Evolutionary conservation across 92 coral and sea anemone genomes (phyloP).

Genomic region (Nematostella vectensis): DNA sequence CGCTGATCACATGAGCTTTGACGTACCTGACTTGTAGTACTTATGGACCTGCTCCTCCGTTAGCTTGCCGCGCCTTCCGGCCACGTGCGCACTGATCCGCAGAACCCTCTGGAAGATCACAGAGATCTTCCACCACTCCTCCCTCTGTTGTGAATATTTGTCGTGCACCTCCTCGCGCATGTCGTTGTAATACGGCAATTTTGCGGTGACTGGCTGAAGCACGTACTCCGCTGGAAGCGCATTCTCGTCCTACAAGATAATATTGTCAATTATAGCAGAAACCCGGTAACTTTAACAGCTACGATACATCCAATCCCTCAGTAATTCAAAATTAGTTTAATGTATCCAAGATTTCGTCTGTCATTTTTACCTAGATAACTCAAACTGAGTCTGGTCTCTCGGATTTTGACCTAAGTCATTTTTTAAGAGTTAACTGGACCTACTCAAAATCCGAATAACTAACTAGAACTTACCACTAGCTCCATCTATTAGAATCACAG

Average conservation of each 20-base stretch:
- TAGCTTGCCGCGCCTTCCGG: constrained; percentile 36
- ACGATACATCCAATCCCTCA: background rate
- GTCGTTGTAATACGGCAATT: constrained; percentile 48
- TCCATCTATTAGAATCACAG: too few relatives aligned
- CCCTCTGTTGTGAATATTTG: constrained; percentile 33
- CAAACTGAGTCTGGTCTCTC: too few relatives aligned
- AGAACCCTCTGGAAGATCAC: constrained; percentile 53
- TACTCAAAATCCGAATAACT: too few relatives aligned
- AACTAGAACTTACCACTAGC: too few relatives aligned
- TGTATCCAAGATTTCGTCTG: background rate
- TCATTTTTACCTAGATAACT: too few relatives aligned
- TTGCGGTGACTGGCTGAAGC: constrained; percentile 72
- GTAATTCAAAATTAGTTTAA: background rate
- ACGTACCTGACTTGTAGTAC: constrained; percentile 63
- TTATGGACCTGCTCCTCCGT: constrained; percentile 49
- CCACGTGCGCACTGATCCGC: constrained; percentile 43
- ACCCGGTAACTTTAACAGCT: too few relatives aligned
- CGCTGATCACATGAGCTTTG: too few relatives aligned
- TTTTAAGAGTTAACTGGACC: too few relatives aligned
- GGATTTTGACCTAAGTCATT: too few relatives aligned
- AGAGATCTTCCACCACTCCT: constrained; percentile 66
- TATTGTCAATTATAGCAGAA: too few relatives aligned
- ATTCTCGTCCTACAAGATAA: constrained; percentile 48
- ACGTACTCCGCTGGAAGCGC: constrained; percentile 69
- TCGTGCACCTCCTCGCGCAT: constrained; percentile 48